Evolutionary conservation across 2,113 vertebrate genomes (phyloP), one percentile per base, ranked within the genome.

Genomic region (Coptodon rendalli): DNA sequence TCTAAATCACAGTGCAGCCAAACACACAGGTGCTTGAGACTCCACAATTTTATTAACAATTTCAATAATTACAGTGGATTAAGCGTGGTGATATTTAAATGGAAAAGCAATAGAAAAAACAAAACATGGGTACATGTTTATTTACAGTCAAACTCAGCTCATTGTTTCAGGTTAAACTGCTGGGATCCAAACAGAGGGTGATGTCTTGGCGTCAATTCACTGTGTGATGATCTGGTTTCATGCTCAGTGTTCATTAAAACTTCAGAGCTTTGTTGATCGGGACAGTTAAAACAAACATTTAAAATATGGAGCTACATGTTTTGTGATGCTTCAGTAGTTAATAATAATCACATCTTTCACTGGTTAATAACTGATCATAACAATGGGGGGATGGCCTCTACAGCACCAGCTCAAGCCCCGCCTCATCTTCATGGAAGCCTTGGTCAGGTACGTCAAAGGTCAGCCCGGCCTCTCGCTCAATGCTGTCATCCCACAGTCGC

Each of bases 81-180:
- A 1, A 27, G 11, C 2, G 0, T 73, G n/a, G 14, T 43, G 7
- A 16, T 27, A 43, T 43, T 73, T 73, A 1, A 43, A 24, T 24
- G 34, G 13, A 10, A 43, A 71, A 16, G 7, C 38, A 71, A 16
- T 8, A 50, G 22, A 16, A 71, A 71, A 43, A 71, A 2, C 38
- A 27, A 27, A 38, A 3, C 10, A n/a, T 0, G n/a, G 0, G 8
- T 45, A 27, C 40, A 27, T 0, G 22, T 45, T 4, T 73, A 45
- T 48, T 76, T 76, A 48, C 40, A 73, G 68, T 5, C 22, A 73
- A 73, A 45, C 24, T 48, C 24, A 29, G 24, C 40, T 48, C 0
- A 29, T 12, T 48, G 24, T 48, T 16, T 45, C 40, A 73, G 22
- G 12, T 40, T 43, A 24, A 71, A 7, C 3, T 38, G 31, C 17